These are phyloP conservation scores for Oscarella lobularis DNA, from an alignment of 37 sponge, comb jelly and placozoan species.

Conservation along the genomic window DNA sequence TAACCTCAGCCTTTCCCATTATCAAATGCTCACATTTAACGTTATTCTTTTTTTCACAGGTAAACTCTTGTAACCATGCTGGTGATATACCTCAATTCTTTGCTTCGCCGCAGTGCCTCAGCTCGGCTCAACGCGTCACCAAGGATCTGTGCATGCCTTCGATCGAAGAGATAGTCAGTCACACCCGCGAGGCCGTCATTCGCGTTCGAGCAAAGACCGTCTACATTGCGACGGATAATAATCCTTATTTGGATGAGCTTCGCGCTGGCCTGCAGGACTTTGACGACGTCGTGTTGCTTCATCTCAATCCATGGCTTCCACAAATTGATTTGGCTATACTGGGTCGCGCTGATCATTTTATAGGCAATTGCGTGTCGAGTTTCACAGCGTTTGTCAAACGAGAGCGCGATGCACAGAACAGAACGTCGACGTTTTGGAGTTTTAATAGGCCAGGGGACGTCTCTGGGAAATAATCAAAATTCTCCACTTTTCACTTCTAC, in stretches of 20 bases:
- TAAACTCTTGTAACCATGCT: slow-evolving; percentile 49
- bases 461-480: no score
- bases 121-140: slow-evolving; percentile 27
- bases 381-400: neutral
- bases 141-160: slow-evolving; percentile 55
- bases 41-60: slow-evolving; percentile 14
- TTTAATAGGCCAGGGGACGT: no score
- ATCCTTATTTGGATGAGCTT: slow-evolving; percentile 6
- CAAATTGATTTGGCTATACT: slow-evolving; percentile 5
- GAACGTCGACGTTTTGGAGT: slow-evolving; percentile 3
- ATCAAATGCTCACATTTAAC: neutral
- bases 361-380: slow-evolving; percentile 5
- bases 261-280: neutral
- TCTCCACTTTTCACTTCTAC: no score
- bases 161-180: slow-evolving; percentile 11
- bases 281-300: neutral
- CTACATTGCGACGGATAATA: slow-evolving; percentile 44
- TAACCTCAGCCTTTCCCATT: neutral
- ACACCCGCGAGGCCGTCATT: slow-evolving; percentile 2
- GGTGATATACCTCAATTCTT: slow-evolving; percentile 33
- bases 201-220: slow-evolving; percentile 8
- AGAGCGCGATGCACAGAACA: neutral
- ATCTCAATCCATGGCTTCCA: neutral
- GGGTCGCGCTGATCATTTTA: neutral
- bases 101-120: slow-evolving; percentile 79